A percentile compares a stretch with the other conserved stretches of the same genome.
phyloP scores from a whole-genome alignment of 2,888 invertebrate species.

The Caenorhabditis japonica region DNA sequence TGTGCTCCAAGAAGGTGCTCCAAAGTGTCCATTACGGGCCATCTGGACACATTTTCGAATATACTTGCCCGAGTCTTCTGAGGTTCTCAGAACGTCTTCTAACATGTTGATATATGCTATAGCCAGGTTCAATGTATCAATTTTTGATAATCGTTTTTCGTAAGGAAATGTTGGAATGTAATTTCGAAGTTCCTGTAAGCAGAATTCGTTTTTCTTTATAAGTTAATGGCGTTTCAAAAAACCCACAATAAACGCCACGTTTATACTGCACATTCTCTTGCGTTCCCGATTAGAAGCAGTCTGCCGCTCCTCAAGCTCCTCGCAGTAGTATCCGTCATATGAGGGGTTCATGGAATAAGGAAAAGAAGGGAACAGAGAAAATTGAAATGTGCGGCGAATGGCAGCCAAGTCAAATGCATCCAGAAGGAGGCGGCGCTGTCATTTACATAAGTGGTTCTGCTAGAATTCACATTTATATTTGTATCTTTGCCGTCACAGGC shows the following conservation, averaged over 20 bases:
- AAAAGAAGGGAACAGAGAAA: conserved; percentile 5
- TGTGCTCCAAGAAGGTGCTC: conserved; percentile 74
- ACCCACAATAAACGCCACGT: conserved; percentile 82
- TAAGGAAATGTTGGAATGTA: conserved; percentile 99
- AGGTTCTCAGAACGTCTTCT: conserved; percentile 77
- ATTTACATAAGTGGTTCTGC: conserved; percentile 51
- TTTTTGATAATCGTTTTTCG: conserved; percentile 97
- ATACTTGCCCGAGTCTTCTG: conserved; percentile 64
- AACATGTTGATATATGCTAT: conserved; percentile 97
- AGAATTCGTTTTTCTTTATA: too few relatives aligned
- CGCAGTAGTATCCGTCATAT: conserved; percentile 37
- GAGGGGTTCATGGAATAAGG: conserved; percentile 23
- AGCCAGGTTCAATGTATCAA: conserved; percentile 94
- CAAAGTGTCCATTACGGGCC: conserved; percentile 60
- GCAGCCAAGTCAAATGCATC: conserved; percentile 13
- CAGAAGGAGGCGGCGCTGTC: conserved; percentile 38
- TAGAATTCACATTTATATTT: conserved; percentile 41
- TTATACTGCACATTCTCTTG: conserved; percentile 98
- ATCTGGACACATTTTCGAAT: conserved; percentile 64
- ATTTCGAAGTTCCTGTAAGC: conserved; percentile 87
- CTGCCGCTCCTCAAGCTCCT: conserved; percentile 81
- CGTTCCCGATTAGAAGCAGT: conserved; percentile 96
- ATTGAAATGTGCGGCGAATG: conserved; percentile 19
- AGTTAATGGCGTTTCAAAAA: conserved; percentile 9
- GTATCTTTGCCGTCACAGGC: conserved; percentile 22